Evolutionary conservation across 2,888 invertebrate genomes (phyloP), one percentile per base, ranked within the genome.

Genomic region (Xanthia togata): DNA sequence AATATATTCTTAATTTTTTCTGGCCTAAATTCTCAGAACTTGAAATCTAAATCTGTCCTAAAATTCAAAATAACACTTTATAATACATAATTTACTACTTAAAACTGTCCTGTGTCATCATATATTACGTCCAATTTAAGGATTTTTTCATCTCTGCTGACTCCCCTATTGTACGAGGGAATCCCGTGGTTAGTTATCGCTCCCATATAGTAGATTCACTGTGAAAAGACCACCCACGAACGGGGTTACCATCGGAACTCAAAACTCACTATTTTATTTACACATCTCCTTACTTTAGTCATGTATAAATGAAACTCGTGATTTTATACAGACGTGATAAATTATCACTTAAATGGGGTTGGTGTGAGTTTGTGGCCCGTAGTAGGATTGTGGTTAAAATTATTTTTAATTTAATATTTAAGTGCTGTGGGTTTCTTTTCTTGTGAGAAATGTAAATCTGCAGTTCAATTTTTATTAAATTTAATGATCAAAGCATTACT

Each of bases 61-160:
- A 60, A 81, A 59, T n/a, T 47, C 12, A 67, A 67, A 53, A 53
- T 57, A 38, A 59, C 17, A 60, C 14, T 20, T 41, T 20, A 8
- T 2, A 76, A 76, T 72, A 71, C 59, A 69, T 72, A 76, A 78
- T 84, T 80, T 86, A 83, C 68, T 57, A 67, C 75, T 70, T n/a
- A 0, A 35, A 67, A 70, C 47, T 68, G 72, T 68, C 57, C 73
- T 50, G 63, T 75, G 67, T 85, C 84, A 84, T 85, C 84, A 84
- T 91, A 91, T 88, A 87, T 92, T 89, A 91, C 79, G 76, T 85
- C 87, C 86, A 90, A 91, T 90, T 90, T 87, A 74, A 79, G 69
- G 78, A 70, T 85, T 83, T 86, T 87, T 86, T 85, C 86, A 85
- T 81, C 73, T 83, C 79, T 84, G 73, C 71, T 75, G 78, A 78